Conservation (phyloP, 2,888 invertebrate species). For the Pinctada fucata region DNA sequence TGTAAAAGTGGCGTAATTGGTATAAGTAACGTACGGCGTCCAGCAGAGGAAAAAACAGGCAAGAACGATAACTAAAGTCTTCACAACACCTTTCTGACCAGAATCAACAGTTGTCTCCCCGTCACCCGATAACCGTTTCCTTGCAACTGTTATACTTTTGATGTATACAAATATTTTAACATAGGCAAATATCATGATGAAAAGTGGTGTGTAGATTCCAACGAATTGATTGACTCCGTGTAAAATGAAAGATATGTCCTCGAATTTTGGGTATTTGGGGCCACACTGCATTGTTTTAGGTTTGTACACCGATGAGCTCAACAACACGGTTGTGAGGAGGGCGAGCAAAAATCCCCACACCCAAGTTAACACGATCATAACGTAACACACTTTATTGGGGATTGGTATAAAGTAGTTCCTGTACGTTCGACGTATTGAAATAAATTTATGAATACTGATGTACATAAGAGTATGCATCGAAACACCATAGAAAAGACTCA, state of each 20-base stretch:
- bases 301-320: slow-evolving; percentile 68
- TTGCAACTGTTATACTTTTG: slow-evolving; percentile 63
- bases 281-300: slow-evolving; percentile 76
- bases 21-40: slow-evolving; percentile 69
- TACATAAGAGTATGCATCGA: slow-evolving; percentile 78
- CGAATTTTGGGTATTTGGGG: slow-evolving; percentile 67
- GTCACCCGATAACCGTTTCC: slow-evolving; percentile 63
- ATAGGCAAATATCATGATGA: slow-evolving; percentile 75
- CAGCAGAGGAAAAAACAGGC: slow-evolving; percentile 75
- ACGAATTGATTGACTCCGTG: slow-evolving; percentile 69
- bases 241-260: slow-evolving; percentile 61
- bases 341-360: slow-evolving; percentile 73
- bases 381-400: slow-evolving; percentile 61
- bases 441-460: slow-evolving; percentile 76
- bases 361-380: slow-evolving; percentile 76
- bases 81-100: slow-evolving; percentile 74
- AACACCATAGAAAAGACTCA: slow-evolving; percentile 74
- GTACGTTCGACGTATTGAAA: slow-evolving; percentile 75
- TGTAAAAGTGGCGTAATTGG: slow-evolving; percentile 20
- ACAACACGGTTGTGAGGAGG: slow-evolving; percentile 68
- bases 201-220: slow-evolving; percentile 70
- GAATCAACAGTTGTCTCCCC: slow-evolving; percentile 64
- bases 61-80: slow-evolving; percentile 76
- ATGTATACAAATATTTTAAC: slow-evolving; percentile 74
- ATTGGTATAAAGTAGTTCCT: slow-evolving; percentile 61